These are phyloP conservation scores for Drosophila sproati DNA, from an alignment of 1,140 invertebrate species.

Conservation along the genomic window DNA sequence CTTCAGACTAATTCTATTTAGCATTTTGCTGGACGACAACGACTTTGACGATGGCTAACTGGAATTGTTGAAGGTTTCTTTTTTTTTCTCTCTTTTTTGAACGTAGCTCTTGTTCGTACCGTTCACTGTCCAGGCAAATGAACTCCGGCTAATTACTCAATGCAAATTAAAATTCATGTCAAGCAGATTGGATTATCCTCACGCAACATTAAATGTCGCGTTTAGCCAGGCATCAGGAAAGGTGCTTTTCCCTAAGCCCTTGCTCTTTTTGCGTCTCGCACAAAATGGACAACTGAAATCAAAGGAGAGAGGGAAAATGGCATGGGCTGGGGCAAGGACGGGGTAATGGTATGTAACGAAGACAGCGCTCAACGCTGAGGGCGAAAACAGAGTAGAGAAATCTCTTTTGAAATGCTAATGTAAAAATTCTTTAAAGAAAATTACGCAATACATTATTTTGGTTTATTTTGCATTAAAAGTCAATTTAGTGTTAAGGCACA, in stretches of 20 bases:
- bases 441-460: slow-evolving; percentile 83
- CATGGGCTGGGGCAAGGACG: not conserved
- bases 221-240: slow-evolving; percentile 59
- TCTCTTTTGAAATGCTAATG: slow-evolving; percentile 83
- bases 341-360: slow-evolving; percentile 27
- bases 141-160: slow-evolving; percentile 81
- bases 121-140: slow-evolving; percentile 66
- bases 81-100: slow-evolving; percentile 1
- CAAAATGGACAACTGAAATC: slow-evolving; percentile 49
- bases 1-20: slow-evolving; percentile 75
- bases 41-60: slow-evolving; percentile 38
- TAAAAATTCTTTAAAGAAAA: slow-evolving; percentile 83
- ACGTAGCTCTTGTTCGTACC: slow-evolving; percentile 6
- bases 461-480: slow-evolving; percentile 83
- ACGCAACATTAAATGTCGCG: slow-evolving; percentile 83
- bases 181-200: slow-evolving; percentile 83
- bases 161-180: slow-evolving; percentile 83
- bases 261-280: slow-evolving; percentile 27
- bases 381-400: slow-evolving; percentile 65
- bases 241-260: slow-evolving; percentile 38
- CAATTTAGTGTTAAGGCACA: slow-evolving; percentile 80
- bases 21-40: slow-evolving; percentile 60
- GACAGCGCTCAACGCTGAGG: slow-evolving; percentile 37
- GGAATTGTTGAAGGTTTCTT: slow-evolving; percentile 22
- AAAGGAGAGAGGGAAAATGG: slow-evolving; percentile 16